Evolutionary conservation across 2,113 vertebrate genomes (phyloP).

Genomic region (Triplophysa siluroides): DNA sequence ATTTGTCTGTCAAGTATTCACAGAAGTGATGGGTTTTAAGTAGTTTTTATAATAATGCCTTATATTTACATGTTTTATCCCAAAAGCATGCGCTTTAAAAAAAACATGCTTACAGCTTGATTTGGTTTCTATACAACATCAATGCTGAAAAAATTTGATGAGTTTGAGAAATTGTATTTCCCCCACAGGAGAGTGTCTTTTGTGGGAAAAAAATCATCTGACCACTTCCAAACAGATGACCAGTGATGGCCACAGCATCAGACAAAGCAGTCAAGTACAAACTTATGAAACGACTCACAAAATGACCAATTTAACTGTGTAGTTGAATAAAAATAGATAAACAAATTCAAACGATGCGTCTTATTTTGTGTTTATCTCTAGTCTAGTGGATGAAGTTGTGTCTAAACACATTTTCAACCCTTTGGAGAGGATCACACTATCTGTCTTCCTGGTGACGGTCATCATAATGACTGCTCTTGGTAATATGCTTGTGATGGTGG

Average conservation of each 20-base stretch:
- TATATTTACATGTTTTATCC: neutral
- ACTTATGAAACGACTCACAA: neutral
- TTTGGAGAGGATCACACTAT: conserved; percentile 68
- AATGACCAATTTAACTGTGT: neutral
- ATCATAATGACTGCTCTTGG: conserved; percentile 79
- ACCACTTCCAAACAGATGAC: conserved; percentile 71
- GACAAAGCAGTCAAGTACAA: conserved; percentile 59
- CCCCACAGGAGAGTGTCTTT: conserved; percentile 53
- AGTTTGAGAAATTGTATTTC: conserved; percentile 39
- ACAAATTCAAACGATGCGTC: neutral
- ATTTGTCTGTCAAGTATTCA: no score
- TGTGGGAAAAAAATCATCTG: conserved; percentile 67
- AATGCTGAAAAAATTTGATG: conserved; percentile 36
- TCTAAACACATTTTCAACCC: conserved; percentile 62
- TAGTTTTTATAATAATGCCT: no score
- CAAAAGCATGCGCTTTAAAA: neutral
- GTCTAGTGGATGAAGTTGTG: conserved; percentile 67
- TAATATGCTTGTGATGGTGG: conserved; percentile 81
- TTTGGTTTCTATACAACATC: conserved; percentile 26
- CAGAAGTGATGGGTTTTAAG: no score
- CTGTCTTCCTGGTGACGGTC: conserved; percentile 72
- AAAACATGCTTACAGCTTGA: conserved; percentile 6
- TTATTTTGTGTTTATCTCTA: conserved; percentile 43
- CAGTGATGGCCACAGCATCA: conserved; percentile 79
- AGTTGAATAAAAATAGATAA: neutral